Evolutionary conservation across 92 coral and sea anemone genomes (phyloP).

Genomic region (Umimayanthus chanpuru): DNA sequence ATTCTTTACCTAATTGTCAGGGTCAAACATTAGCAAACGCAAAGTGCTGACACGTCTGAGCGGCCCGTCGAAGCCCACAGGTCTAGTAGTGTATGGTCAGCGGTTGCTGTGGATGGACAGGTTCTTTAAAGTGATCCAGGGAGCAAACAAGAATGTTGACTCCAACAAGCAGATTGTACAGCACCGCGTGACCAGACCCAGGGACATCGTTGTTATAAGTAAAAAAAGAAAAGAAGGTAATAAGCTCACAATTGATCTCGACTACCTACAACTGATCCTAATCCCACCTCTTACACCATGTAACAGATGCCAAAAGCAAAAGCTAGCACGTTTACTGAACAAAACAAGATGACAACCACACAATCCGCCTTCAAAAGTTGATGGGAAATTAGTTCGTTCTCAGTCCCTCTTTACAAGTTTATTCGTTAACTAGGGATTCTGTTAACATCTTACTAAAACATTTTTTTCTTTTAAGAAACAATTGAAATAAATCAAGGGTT

Average conservation of each 20-base stretch:
- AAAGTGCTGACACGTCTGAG: constrained; percentile 19
- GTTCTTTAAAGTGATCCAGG: constrained; percentile 19
- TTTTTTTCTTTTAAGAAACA: too few relatives aligned
- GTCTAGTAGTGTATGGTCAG: constrained; percentile 5
- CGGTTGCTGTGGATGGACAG: constrained; percentile 39
- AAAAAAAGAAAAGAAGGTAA: constrained; percentile 7
- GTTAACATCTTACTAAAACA: too few relatives aligned
- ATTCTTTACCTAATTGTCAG: not conserved
- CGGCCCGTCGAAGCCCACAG: constrained; percentile 23
- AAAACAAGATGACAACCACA: too few relatives aligned
- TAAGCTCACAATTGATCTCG: not conserved
- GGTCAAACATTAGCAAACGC: not conserved
- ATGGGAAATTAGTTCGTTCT: too few relatives aligned
- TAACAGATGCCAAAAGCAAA: too few relatives aligned
- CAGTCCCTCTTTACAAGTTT: too few relatives aligned
- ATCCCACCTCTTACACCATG: too few relatives aligned
- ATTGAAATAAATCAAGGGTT: too few relatives aligned
- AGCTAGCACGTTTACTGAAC: too few relatives aligned
- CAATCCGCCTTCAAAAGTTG: too few relatives aligned
- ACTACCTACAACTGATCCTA: not conserved
- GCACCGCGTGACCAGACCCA: constrained; percentile 17
- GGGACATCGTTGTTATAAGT: not conserved
- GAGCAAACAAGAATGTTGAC: constrained; percentile 13
- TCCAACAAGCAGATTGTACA: constrained; percentile 13
- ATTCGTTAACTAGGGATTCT: too few relatives aligned